Base-by-base conservation (phyloP, 2,888 invertebrate genomes). In the Mesopsocus fuscifrons region DNA sequence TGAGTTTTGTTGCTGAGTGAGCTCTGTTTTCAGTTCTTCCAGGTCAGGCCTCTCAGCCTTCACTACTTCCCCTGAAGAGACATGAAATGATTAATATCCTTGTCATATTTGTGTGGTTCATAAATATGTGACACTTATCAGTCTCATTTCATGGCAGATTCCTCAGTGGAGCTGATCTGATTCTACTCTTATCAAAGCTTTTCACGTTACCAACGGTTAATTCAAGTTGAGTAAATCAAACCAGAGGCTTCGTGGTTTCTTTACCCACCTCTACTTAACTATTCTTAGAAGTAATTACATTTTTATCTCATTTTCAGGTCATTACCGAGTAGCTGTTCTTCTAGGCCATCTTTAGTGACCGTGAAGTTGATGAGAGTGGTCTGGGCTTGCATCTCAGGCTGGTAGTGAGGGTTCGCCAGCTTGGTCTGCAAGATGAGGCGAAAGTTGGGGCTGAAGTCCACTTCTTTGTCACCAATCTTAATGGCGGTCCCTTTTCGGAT, bases 351-450 rank as follows among this genome's bases (percentile, higher is more conserved):
- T 54, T 76, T 72, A 0, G 92, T 94, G 2, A 94, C 92, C 2
- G 92, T 92, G 55, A 94, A 94, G 62, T 94, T 92, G 48, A 94
- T 91, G 13, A 94, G 69, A 1, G 92, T 92, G 5, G 89, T 83
- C 63, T 94, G 92, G 0, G 92, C 92, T 62, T 94, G 92, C 75
- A 92, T 84, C 64, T 94, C 92, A 0, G 92, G 92, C 57, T 92
- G 88, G 58, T 91, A 94, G 63, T 92, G 92, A 0, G 92, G 92
- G 64, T 94, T 94, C 1, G 87, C 89, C 47, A 94, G 62, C 62
- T 94, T 94, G 0, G 92, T 92, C 58, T 94, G 92, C 1, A 94
- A 59, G 48, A 94, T 75, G 3, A 94, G 65, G 8, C 79, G 72
- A 63, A 94, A 94, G 38, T 66, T 69, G 0, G 73, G 72, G 62